These are phyloP conservation scores for Margarornis squamiger DNA, from an alignment of 2,797 vertebrate species.

Conservation along the genomic window DNA sequence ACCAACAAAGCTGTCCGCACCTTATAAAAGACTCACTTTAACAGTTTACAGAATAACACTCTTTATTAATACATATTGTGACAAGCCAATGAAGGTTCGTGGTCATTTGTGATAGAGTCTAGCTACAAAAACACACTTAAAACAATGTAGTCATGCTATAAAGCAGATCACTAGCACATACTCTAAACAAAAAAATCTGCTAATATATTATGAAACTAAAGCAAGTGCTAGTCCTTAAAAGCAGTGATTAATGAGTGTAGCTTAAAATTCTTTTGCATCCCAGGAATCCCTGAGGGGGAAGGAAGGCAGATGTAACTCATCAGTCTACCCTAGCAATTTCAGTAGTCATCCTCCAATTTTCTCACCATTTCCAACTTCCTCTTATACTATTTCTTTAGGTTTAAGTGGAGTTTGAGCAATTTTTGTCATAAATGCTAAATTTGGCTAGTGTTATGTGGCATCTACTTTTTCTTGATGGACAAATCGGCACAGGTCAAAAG, in stretches of 20 bases:
- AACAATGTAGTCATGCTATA: background rate
- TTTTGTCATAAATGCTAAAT: background rate
- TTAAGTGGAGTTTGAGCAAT: background rate
- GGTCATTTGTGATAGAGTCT: background rate
- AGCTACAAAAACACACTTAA: background rate
- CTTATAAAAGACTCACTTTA: background rate
- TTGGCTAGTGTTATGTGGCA: background rate
- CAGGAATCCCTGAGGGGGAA: background rate
- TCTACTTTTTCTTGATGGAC: background rate
- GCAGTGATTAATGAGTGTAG: background rate
- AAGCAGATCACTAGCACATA: background rate
- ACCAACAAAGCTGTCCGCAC: background rate
- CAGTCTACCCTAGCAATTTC: background rate
- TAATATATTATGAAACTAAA: background rate
- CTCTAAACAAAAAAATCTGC: background rate
- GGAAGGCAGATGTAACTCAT: background rate
- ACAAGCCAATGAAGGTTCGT: background rate
- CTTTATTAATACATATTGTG: background rate
- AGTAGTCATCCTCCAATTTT: background rate
- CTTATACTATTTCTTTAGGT: background rate
- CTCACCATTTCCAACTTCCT: background rate
- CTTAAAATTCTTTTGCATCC: background rate
- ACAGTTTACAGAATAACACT: background rate
- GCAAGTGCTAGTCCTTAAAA: background rate
- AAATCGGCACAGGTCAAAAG: background rate